Evolutionary conservation across 2,888 invertebrate species (phyloP), one percentile per base, ranked within the genome.

Genomic region (Catocala fraxini): DNA sequence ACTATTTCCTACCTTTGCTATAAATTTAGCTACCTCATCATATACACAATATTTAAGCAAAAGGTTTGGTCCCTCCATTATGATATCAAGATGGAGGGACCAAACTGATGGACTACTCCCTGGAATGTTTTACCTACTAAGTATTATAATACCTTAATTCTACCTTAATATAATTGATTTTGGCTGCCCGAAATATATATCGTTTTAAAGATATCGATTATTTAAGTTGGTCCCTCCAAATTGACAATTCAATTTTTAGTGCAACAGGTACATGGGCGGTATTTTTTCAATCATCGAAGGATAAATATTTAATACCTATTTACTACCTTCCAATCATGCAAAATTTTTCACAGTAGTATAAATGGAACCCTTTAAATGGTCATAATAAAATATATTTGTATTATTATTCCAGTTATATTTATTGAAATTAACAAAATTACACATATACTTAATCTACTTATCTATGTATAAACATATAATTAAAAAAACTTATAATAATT

Each of bases 1-100:
- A 51, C 51, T 51, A 51, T 51, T 51, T 51, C 34, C 51, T 51
- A 51, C 35, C 51, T 12, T 51, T 51, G 51, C 51, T 51, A 51
- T 51, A 51, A 51, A 12, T 51, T 51, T 51, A 51, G 35, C 51
- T 51, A 35, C 35, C 35, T 51, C 35, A 34, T 12, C 51, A 51
- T 51, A 7, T 52, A 52, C 4, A 41, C 13, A 52, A 41, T 51
- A 51, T 51, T 52, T 52, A 42, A 52, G 42, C 52, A 52, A 52
- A 52, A 41, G 42, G 10, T 10, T 52, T 52, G 42, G 42, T 52
- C 52, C 52, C 52, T 41, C 41, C 48, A 48, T 48, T 48, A 48
- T 48, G 25, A 48, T 48, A 11, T 33, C 52, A 52, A 52, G 52
- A 41, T 25, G 42, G 52, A 41, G 42, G 52, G 52, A 52, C 42